Conservation (phyloP, 2,797 vertebrate species). For the Cyprinella venusta region DNA sequence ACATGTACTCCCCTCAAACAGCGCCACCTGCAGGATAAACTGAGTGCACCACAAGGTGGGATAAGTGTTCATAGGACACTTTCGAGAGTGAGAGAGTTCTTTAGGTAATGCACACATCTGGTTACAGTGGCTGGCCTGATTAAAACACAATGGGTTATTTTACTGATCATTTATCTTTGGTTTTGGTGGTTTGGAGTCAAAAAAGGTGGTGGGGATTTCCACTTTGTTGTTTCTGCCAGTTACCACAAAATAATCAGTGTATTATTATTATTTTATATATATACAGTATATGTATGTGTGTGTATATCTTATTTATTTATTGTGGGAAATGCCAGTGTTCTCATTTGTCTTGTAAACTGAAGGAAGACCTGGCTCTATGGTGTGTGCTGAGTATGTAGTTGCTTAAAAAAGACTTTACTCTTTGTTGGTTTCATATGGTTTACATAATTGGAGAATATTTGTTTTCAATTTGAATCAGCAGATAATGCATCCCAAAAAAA, state of each 20-base stretch:
- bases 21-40: slow-evolving; percentile 77
- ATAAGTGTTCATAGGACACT: slow-evolving; percentile 73
- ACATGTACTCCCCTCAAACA: slow-evolving; percentile 84
- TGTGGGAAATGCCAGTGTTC: too few species aligned
- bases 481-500: too few species aligned
- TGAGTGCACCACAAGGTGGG: slow-evolving; percentile 78
- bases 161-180: neutral
- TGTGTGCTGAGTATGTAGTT: too few species aligned
- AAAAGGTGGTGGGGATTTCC: neutral
- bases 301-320: too few species aligned
- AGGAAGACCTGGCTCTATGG: too few species aligned
- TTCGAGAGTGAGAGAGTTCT: slow-evolving; percentile 74
- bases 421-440: too few species aligned
- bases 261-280: too few species aligned
- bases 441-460: too few species aligned
- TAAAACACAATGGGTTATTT: slow-evolving; percentile 26
- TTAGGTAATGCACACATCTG: slow-evolving; percentile 74
- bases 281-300: too few species aligned
- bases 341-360: too few species aligned
- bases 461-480: too few species aligned
- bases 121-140: slow-evolving; percentile 46
- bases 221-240: neutral
- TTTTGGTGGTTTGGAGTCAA: neutral
- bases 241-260: neutral
- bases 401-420: too few species aligned